Evolutionary conservation across 1,140 invertebrate genomes (phyloP).

Genomic region (Nasonia longicornis): DNA sequence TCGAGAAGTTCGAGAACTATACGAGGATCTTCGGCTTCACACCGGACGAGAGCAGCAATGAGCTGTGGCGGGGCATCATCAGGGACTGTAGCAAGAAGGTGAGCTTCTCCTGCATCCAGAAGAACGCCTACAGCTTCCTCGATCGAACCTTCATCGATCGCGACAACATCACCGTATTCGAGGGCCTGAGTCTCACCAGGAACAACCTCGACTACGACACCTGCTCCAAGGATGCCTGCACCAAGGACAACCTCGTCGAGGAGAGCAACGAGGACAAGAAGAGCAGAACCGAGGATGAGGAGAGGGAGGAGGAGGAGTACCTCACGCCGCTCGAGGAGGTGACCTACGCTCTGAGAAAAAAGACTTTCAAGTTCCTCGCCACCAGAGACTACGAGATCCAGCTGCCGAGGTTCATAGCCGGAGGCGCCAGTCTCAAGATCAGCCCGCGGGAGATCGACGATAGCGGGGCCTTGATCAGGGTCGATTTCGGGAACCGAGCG

Average conservation of each 20-base stretch:
- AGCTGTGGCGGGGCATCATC: conserved; percentile 78
- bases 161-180: conserved; percentile 77
- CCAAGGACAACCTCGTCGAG: conserved; percentile 53
- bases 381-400: conserved; percentile 80
- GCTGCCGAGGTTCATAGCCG: conserved; percentile 78
- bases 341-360: conserved; percentile 76
- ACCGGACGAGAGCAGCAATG: conserved; percentile 71
- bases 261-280: conserved; percentile 55
- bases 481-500: conserved; percentile 71
- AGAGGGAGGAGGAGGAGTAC: conserved; percentile 55
- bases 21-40: conserved; percentile 54
- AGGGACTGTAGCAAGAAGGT: conserved; percentile 76
- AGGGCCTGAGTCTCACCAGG: conserved; percentile 77
- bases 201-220: conserved; percentile 75
- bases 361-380: conserved; percentile 79
- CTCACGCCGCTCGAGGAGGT: conserved; percentile 78
- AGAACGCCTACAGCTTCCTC: conserved; percentile 79
- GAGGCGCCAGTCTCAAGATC: conserved; percentile 77
- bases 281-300: conserved; percentile 20
- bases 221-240: conserved; percentile 63
- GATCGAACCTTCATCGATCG: conserved; percentile 74
- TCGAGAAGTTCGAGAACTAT: conserved; percentile 56
- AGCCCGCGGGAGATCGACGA: conserved; percentile 79
- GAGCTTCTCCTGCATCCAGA: conserved; percentile 80
- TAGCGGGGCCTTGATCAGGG: conserved; percentile 77